These are phyloP conservation scores for Drosophila mayaguana DNA, from an alignment of 2,888 invertebrate genomes.

Conservation along the genomic window DNA sequence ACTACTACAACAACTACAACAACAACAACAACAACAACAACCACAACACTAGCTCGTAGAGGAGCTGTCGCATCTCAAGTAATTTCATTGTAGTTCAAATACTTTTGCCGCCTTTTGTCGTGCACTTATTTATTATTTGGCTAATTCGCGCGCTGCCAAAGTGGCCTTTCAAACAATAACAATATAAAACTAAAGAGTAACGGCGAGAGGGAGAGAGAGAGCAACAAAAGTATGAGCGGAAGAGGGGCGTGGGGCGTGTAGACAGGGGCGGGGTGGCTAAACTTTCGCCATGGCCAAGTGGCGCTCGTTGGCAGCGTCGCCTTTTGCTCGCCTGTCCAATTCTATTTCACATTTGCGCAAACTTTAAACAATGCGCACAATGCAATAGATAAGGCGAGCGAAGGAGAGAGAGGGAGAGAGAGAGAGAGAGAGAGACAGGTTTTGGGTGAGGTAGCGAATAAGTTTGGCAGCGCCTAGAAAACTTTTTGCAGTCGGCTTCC, in stretches of 20 bases:
- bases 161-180: conserved; percentile 80
- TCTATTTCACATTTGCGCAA: conserved; percentile 75
- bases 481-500: conserved; percentile 46
- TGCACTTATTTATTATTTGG: conserved; percentile 83
- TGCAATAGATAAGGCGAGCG: conserved; percentile 33
- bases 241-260: background rate
- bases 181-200: conserved; percentile 61
- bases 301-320: conserved; percentile 25
- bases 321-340: conserved; percentile 61
- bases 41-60: background rate
- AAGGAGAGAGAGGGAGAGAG: background rate
- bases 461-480: conserved; percentile 57
- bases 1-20: too few species aligned
- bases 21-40: background rate
- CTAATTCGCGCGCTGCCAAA: conserved; percentile 83
- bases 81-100: conserved; percentile 78
- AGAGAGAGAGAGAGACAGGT: background rate
- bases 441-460: conserved; percentile 12
- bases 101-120: conserved; percentile 72
- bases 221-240: background rate
- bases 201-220: background rate
- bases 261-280: conserved; percentile 7
- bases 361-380: conserved; percentile 74
- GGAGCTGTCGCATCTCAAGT: conserved; percentile 48
- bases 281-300: conserved; percentile 32